These are phyloP conservation scores for Selenia dentaria DNA, from an alignment of 2,888 invertebrate genomes.

Conservation along the genomic window DNA sequence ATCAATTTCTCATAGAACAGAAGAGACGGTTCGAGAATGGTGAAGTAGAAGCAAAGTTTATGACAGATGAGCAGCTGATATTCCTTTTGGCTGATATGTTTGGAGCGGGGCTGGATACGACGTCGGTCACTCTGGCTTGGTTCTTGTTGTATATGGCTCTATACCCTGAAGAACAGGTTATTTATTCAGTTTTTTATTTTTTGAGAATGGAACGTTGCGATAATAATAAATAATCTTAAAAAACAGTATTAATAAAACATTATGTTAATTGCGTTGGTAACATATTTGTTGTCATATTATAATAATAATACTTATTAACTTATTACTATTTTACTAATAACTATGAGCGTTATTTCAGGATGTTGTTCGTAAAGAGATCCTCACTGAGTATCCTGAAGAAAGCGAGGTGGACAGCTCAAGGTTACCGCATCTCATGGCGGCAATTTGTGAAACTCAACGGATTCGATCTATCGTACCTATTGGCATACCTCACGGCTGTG, in stretches of 20 bases:
- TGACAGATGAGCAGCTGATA: conserved; percentile 87
- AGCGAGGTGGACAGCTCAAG: conserved; percentile 81
- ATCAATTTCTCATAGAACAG: conserved; percentile 87
- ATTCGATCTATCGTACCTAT: conserved; percentile 92
- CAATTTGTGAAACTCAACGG: conserved; percentile 91
- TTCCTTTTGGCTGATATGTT: conserved; percentile 93
- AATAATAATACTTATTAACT: too few relatives aligned
- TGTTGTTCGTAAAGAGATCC: conserved; percentile 84
- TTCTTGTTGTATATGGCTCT: conserved; percentile 91
- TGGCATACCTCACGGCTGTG: conserved; percentile 93
- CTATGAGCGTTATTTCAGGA: conserved; percentile 83
- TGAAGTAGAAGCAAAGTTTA: conserved; percentile 75
- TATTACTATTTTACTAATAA: too few relatives aligned
- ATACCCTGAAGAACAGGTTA: conserved; percentile 87
- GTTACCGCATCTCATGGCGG: conserved; percentile 88
- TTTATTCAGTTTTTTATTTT: too few relatives aligned
- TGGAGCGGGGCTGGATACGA: conserved; percentile 94
- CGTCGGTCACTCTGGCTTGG: conserved; percentile 92
- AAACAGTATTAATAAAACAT: too few relatives aligned
- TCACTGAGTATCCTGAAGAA: conserved; percentile 72
- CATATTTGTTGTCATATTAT: too few relatives aligned
- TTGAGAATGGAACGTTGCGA: too few relatives aligned
- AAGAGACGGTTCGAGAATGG: conserved; percentile 69
- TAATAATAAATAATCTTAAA: too few relatives aligned
- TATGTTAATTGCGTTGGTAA: too few relatives aligned